Evolutionary conservation across 2,888 invertebrate species (phyloP).

Genomic region (Hanleya hanleyi): DNA sequence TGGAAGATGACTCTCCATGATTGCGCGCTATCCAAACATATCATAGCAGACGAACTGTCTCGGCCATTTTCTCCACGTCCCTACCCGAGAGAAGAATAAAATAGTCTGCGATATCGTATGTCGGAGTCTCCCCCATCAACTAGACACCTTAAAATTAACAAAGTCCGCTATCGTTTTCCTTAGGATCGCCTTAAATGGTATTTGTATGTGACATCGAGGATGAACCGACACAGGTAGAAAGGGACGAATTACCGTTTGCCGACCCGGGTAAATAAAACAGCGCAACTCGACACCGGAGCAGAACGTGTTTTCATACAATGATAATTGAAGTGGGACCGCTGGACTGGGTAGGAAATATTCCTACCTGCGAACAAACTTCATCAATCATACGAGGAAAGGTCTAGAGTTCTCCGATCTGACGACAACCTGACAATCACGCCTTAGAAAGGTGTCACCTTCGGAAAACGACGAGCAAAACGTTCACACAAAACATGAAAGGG

Average conservation of each 20-base stretch:
- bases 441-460: slow-evolving; percentile 3
- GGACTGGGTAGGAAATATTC: background rate
- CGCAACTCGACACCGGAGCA: background rate
- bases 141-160: background rate
- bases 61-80: background rate
- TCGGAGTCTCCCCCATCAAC: background rate
- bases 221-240: background rate
- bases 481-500: background rate
- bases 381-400: background rate
- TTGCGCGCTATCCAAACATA: background rate
- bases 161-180: background rate
- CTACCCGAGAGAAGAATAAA: background rate
- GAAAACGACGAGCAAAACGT: background rate
- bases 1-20: background rate
- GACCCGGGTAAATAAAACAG: slow-evolving; percentile 1
- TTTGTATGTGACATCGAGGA: slow-evolving; percentile 8
- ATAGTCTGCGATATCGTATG: background rate
- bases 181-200: slow-evolving; percentile 8
- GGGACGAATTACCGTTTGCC: background rate
- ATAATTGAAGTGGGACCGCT: background rate
- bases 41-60: slow-evolving; percentile 5
- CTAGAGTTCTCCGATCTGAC: slow-evolving; percentile 6
- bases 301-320: slow-evolving; percentile 8
- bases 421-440: background rate
- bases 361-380: background rate